Evolutionary conservation across 2,888 invertebrate genomes (phyloP).

Genomic region (Clivina fossor): DNA sequence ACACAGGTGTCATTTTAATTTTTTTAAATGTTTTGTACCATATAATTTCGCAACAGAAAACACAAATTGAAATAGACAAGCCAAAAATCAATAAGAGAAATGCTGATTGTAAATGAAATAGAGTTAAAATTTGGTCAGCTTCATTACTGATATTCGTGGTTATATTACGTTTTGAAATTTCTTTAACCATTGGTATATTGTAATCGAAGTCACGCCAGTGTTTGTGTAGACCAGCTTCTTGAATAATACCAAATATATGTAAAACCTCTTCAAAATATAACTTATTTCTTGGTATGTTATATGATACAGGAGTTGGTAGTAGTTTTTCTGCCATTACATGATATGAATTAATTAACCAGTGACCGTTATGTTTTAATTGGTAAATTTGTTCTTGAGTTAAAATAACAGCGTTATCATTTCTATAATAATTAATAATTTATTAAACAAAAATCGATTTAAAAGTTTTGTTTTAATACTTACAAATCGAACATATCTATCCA

Average conservation of each 20-base stretch:
- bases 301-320: constrained; percentile 19
- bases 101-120: constrained; percentile 25
- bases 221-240: constrained; percentile 28
- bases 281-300: constrained; percentile 25
- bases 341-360: constrained; percentile 12
- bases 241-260: constrained; percentile 14
- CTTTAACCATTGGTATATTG: no score
- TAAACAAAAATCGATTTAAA: neutral
- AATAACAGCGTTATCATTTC: constrained; percentile 9
- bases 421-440: neutral
- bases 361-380: constrained; percentile 1
- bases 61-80: constrained; percentile 8
- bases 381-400: constrained; percentile 15
- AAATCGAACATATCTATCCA: constrained; percentile 26
- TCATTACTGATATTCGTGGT: neutral
- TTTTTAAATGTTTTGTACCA: constrained; percentile 10
- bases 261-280: constrained; percentile 17
- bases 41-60: constrained; percentile 18
- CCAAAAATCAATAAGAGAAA: constrained; percentile 21
- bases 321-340: constrained; percentile 24
- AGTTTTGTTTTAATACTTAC: neutral
- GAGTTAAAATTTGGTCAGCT: constrained; percentile 14
- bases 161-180: constrained; percentile 5
- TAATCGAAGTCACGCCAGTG: constrained; percentile 24
- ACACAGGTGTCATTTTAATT: no score